Percentiles rank a stretch among this genome's conserved stretches.
phyloP scores from a whole-genome alignment of 2,797 vertebrate species.

The Chrosomus eos region DNA sequence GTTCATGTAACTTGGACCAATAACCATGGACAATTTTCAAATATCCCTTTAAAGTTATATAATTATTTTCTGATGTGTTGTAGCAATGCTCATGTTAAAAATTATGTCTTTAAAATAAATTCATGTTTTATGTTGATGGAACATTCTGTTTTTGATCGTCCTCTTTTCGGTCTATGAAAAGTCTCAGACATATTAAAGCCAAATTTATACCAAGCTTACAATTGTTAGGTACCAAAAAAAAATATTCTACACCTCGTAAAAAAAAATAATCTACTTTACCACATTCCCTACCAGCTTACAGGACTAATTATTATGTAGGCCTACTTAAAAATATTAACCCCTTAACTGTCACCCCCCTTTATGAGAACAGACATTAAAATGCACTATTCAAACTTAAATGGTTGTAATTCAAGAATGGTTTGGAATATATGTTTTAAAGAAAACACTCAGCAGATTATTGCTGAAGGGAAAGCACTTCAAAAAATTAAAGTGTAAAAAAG shows the following conservation, averaged over 20 bases:
- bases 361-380: no score
- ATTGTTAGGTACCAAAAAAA: background rate
- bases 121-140: background rate
- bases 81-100: background rate
- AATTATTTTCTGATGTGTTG: background rate
- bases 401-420: no score
- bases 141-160: background rate
- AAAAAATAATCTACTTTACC: slow-evolving; percentile 27
- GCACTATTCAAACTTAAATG: no score
- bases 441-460: no score
- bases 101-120: background rate
- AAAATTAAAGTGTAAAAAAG: no score
- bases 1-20: background rate
- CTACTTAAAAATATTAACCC: background rate
- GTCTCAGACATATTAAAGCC: background rate
- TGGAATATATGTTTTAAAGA: no score
- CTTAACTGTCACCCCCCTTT: no score
- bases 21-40: background rate
- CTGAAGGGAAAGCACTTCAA: no score
- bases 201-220: background rate
- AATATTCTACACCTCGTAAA: background rate
- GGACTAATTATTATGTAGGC: slow-evolving; percentile 19
- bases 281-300: slow-evolving; percentile 38
- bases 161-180: background rate
- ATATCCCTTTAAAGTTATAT: background rate